Evolutionary conservation across 2,888 invertebrate species (phyloP).

Genomic region (Carcina quercana): DNA sequence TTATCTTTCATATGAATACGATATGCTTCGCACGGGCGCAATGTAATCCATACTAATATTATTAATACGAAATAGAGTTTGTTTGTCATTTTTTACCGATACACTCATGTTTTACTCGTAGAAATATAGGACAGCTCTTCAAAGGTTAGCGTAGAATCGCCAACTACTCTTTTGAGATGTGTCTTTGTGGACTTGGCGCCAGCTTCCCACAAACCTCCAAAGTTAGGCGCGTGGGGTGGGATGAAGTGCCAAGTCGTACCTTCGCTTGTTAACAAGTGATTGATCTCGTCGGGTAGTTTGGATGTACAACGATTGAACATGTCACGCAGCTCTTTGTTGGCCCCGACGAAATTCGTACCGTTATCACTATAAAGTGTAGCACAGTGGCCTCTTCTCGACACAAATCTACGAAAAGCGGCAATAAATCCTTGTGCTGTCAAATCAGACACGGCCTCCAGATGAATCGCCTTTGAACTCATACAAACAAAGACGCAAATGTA

Average conservation of each 20-base stretch:
- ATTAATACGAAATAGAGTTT: too few species aligned
- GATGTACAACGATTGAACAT: not conserved
- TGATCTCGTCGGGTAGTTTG: not conserved
- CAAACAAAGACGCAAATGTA: constrained; percentile 15
- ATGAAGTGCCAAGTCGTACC: constrained; percentile 13
- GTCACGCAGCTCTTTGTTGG: not conserved
- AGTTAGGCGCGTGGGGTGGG: constrained; percentile 14
- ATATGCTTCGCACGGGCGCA: too few species aligned
- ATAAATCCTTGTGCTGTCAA: constrained; percentile 24
- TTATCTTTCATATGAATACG: too few species aligned
- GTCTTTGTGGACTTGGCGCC: constrained; percentile 8
- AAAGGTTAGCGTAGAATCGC: constrained; percentile 11
- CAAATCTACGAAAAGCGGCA: constrained; percentile 19
- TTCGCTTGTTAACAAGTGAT: not conserved
- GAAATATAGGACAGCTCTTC: constrained; percentile 16
- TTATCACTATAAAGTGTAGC: constrained; percentile 17
- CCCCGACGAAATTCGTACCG: constrained; percentile 16
- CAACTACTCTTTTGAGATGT: constrained; percentile 9
- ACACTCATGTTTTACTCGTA: too few species aligned
- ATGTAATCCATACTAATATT: too few species aligned
- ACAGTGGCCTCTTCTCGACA: constrained; percentile 16
- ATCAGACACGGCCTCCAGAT: constrained; percentile 26
- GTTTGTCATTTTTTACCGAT: too few species aligned
- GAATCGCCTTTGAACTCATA: constrained; percentile 22
- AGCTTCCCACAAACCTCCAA: constrained; percentile 16